Conservation (phyloP, 30 jellyfish, hydroid and myxozoan species). For the Morbakka virulenta region DNA sequence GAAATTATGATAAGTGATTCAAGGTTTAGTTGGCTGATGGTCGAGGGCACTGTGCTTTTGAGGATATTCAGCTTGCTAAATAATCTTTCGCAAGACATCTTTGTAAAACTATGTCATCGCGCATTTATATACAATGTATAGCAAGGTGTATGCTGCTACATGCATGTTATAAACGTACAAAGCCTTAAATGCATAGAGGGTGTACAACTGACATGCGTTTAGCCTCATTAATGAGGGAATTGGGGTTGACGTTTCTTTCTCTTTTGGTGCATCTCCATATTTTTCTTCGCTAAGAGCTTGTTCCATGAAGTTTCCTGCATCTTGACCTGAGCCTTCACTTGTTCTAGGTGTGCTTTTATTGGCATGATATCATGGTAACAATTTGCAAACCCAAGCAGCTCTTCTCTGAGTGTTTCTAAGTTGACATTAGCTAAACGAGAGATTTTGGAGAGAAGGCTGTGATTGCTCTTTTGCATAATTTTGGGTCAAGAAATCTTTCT, state of each 20-base stretch:
- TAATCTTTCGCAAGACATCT: background rate
- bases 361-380: conserved; percentile 8
- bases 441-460: conserved; percentile 5
- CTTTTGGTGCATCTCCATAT: background rate
- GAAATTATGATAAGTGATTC: conserved; percentile 11
- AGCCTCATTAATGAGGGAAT: background rate
- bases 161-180: background rate
- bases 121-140: background rate
- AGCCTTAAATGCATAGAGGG: background rate
- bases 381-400: conserved; percentile 6
- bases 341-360: background rate
- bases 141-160: background rate
- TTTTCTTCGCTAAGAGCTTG: background rate
- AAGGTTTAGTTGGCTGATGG: conserved; percentile 8
- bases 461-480: conserved; percentile 11
- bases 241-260: background rate
- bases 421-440: conserved; percentile 6
- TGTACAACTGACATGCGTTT: background rate
- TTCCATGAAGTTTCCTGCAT: background rate
- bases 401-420: conserved; percentile 14
- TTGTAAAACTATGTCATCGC: background rate
- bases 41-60: background rate
- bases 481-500: conserved; percentile 4
- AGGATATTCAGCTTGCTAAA: conserved; percentile 6
- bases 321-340: background rate